phyloP scores from a whole-genome alignment of 2,797 vertebrate genomes.

The Dipus sagitta region DNA sequence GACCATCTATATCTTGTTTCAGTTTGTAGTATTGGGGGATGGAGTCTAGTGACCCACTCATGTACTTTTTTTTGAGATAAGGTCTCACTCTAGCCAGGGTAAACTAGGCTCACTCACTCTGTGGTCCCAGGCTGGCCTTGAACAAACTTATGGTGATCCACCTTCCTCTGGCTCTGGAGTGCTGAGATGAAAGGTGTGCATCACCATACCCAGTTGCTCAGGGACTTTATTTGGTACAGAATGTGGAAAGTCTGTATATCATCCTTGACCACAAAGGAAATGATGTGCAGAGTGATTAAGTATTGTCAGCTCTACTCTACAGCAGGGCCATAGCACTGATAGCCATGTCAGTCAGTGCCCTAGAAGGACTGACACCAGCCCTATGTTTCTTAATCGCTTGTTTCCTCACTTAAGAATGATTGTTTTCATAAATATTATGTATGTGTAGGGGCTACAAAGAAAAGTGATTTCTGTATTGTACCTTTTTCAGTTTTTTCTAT shows the following conservation, averaged over 20 bases:
- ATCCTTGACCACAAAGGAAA: conserved; percentile 33
- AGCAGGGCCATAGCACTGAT: not conserved
- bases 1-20: not conserved
- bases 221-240: not conserved
- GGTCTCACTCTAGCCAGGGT: too few species aligned
- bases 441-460: not conserved
- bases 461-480: not conserved
- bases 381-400: not conserved
- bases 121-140: too few species aligned
- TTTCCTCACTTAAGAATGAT: not conserved
- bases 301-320: not conserved
- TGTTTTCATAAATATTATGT: not conserved
- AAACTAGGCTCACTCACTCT: too few species aligned
- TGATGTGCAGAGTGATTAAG: conserved; percentile 15
- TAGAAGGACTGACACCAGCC: not conserved
- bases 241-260: not conserved
- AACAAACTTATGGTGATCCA: too few species aligned
- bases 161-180: too few species aligned
- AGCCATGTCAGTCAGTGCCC: not conserved
- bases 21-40: not conserved
- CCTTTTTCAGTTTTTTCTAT: not conserved
- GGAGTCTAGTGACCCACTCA: not conserved
- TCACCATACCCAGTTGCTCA: too few species aligned
- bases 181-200: too few species aligned
- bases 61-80: not conserved